phyloP scores from a whole-genome alignment of 2,113 vertebrate genomes.

The Thalassoma bifasciatum region DNA sequence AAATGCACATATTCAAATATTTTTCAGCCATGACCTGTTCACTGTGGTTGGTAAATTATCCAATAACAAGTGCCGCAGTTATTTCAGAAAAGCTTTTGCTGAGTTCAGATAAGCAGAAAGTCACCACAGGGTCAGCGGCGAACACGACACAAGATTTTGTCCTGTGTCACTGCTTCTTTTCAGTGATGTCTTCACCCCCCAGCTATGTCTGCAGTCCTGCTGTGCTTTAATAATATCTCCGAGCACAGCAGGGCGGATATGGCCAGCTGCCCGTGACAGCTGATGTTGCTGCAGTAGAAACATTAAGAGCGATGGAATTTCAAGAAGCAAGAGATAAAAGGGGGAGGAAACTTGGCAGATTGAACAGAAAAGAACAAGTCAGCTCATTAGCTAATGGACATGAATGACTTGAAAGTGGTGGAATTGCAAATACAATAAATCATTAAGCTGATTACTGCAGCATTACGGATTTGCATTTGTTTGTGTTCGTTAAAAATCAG shows the following conservation, averaged over 20 bases:
- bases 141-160: conserved; percentile 16
- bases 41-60: conserved; percentile 19
- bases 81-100: neutral
- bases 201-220: conserved; percentile 56
- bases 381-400: conserved; percentile 71
- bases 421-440: conserved; percentile 48
- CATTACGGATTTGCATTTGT: neutral
- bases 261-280: conserved; percentile 56
- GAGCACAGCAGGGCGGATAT: conserved; percentile 60
- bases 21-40: conserved; percentile 5
- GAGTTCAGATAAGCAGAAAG: neutral
- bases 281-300: conserved; percentile 52
- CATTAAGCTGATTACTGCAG: conserved; percentile 29
- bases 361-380: conserved; percentile 13
- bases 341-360: conserved; percentile 20
- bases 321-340: neutral
- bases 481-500: neutral
- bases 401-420: conserved; percentile 52
- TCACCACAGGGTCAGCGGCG: neutral
- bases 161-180: conserved; percentile 38
- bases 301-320: conserved; percentile 8
- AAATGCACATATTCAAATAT: neutral
- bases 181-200: neutral
- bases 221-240: conserved; percentile 71
- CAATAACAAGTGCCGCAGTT: too few relatives aligned